Evolutionary conservation across 2,113 vertebrate species (phyloP).

Genomic region (Paramormyrops kingsleyae): DNA sequence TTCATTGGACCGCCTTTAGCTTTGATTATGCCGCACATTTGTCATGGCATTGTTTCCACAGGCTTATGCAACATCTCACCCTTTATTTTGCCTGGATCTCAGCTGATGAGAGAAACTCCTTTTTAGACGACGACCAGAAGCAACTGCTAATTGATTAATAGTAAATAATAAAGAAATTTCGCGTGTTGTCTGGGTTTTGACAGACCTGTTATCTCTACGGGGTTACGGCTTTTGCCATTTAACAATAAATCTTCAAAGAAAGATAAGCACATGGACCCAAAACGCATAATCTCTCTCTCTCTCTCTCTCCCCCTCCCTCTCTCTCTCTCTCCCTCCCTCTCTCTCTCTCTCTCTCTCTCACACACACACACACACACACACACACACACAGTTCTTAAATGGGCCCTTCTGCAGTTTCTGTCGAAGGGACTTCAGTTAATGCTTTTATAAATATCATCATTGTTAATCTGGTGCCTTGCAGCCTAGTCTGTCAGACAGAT

Average conservation of each 20-base stretch:
- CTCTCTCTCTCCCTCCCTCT: too few relatives aligned
- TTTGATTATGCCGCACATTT: too few relatives aligned
- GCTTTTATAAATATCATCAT: neutral
- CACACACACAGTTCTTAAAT: neutral
- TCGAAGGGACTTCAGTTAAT: neutral
- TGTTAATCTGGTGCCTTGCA: neutral
- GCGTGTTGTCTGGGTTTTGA: neutral
- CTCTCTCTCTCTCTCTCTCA: neutral
- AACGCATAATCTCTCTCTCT: neutral
- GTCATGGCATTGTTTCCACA: too few relatives aligned
- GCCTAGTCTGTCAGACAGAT: neutral
- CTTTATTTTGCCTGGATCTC: neutral
- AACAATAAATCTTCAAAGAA: neutral
- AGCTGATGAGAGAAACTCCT: neutral
- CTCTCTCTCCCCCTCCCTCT: neutral
- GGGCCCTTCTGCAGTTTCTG: neutral
- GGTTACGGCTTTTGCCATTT: neutral
- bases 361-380: neutral
- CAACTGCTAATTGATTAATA: neutral
- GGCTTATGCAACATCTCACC: too few relatives aligned
- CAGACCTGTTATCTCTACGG: neutral
- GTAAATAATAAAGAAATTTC: neutral
- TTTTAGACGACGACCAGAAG: neutral
- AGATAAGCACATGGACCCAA: neutral
- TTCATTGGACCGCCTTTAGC: too few relatives aligned